Evolutionary conservation across 2,888 invertebrate species (phyloP).

Genomic region (Tiliacea citrago): DNA sequence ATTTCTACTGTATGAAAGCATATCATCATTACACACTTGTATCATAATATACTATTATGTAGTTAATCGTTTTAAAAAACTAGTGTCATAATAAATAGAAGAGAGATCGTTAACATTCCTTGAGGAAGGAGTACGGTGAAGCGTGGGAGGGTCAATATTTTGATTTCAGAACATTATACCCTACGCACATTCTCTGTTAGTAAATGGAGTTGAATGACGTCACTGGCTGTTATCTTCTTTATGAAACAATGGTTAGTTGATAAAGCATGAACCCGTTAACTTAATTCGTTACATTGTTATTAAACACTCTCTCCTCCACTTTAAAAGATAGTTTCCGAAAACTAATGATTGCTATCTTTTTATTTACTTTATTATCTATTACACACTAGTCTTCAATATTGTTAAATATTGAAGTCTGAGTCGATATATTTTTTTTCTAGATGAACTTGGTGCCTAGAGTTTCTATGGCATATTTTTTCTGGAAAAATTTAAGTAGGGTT

Average conservation of each 20-base stretch:
- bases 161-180: slow-evolving; percentile 19
- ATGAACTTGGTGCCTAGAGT: not conserved
- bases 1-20: too few relatives aligned
- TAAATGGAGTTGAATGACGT: slow-evolving; percentile 1
- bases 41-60: too few relatives aligned
- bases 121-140: not conserved
- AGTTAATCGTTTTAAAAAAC: slow-evolving; percentile 1
- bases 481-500: not conserved
- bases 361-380: too few relatives aligned
- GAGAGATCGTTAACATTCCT: not conserved
- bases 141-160: not conserved
- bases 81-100: slow-evolving; percentile 10
- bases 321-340: too few relatives aligned
- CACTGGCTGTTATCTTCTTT: not conserved
- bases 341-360: too few relatives aligned
- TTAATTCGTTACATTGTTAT: too few relatives aligned
- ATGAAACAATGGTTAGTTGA: not conserved
- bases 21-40: too few relatives aligned
- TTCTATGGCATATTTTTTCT: too few relatives aligned
- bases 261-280: not conserved
- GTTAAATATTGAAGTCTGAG: not conserved
- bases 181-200: too few relatives aligned
- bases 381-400: too few relatives aligned
- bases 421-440: too few relatives aligned
- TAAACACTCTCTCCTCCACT: too few relatives aligned